Percentiles rank a stretch among this genome's conserved stretches.
These are phyloP conservation scores for Caenorhabditis afra DNA, from an alignment of 2,888 invertebrate genomes.

Conservation along the genomic window DNA sequence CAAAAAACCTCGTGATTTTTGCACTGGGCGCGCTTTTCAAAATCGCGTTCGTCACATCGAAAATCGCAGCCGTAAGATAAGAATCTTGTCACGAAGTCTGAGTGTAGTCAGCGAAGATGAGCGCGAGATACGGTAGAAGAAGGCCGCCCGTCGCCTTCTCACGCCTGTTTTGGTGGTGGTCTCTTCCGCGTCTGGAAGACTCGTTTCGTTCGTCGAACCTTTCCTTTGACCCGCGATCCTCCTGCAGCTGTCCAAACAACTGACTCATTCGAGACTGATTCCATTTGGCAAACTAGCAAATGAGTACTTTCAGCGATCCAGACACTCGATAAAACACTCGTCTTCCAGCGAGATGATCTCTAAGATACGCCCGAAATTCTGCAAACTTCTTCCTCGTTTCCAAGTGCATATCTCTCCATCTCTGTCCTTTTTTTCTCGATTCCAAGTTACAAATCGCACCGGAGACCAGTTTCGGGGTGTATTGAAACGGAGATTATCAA, in stretches of 20 bases:
- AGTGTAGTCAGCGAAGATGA: slow-evolving; percentile 27
- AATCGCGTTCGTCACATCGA: slow-evolving; percentile 6
- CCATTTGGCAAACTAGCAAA: slow-evolving; percentile 10
- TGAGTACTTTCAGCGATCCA: slow-evolving; percentile 22
- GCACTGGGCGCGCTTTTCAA: neutral
- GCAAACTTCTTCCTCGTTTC: slow-evolving; percentile 2
- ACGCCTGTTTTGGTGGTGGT: neutral
- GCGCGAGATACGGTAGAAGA: neutral
- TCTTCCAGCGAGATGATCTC: slow-evolving; percentile 23
- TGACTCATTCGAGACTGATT: neutral
- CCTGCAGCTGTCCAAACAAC: slow-evolving; percentile 11
- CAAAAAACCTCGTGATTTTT: neutral
- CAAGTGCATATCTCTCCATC: neutral
- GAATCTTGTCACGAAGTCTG: slow-evolving; percentile 33
- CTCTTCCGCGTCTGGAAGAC: neutral
- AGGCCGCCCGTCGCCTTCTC: neutral
- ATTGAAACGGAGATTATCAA: slow-evolving; percentile 12
- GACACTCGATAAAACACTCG: slow-evolving; percentile 27
- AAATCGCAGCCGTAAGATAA: neutral
- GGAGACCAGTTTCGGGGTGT: slow-evolving; percentile 15
- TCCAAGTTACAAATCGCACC: neutral
- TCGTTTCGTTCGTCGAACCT: slow-evolving; percentile 5
- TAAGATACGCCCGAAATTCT: slow-evolving; percentile 17
- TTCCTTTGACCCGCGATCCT: slow-evolving; percentile 12
- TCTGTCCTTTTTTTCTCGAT: neutral